Percentiles rank a stretch among this genome's conserved stretches.
phyloP scores from a whole-genome alignment of 2,113 vertebrate species.

The Corythornis vintsioides region DNA sequence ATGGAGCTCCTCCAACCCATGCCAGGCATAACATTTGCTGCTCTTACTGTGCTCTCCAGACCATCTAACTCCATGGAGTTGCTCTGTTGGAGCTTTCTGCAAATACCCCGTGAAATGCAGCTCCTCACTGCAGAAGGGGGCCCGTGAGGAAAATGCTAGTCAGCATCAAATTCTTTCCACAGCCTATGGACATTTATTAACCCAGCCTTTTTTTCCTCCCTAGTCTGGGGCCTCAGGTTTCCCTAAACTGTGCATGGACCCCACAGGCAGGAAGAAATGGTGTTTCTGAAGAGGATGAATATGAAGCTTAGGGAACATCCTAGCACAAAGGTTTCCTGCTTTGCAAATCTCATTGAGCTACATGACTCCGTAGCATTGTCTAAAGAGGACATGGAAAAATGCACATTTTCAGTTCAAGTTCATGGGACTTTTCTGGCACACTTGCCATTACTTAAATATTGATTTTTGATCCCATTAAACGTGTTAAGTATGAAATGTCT shows the following conservation, averaged over 20 bases:
- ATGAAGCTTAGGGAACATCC: neutral
- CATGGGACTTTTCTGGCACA: neutral
- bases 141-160: conserved; percentile 22
- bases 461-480: neutral
- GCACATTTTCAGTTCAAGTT: neutral
- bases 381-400: neutral
- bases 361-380: neutral
- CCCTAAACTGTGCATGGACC: neutral
- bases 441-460: neutral
- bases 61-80: neutral
- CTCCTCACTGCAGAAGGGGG: conserved; percentile 24
- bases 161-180: conserved; percentile 55
- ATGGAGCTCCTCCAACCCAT: neutral
- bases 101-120: conserved; percentile 42
- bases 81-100: conserved; percentile 16
- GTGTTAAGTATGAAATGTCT: neutral
- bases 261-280: conserved; percentile 6
- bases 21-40: neutral
- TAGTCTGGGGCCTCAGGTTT: neutral
- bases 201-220: conserved; percentile 7
- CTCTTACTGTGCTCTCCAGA: neutral
- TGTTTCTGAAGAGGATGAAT: neutral
- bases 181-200: conserved; percentile 17
- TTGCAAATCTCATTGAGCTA: neutral
- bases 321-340: neutral